Base-by-base conservation (phyloP, 2,888 invertebrate genomes). In the Tribolium freemani region DNA sequence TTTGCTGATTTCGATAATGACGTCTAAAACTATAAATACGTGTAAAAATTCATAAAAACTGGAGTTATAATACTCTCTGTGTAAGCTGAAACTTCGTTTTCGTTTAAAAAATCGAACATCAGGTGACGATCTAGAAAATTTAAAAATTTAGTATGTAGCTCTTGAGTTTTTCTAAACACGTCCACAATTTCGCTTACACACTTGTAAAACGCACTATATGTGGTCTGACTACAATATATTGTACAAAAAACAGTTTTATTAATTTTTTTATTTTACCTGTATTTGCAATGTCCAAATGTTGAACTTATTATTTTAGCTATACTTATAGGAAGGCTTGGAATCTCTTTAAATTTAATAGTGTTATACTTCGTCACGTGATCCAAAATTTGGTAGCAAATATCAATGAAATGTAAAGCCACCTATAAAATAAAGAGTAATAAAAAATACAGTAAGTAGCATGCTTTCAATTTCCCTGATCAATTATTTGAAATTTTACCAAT, bases 1-100 rank as follows among this genome's bases (percentile, higher is more conserved):
- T 75, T 87, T 86, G 3, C 89, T 88, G 48, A 90, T 88, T 73
- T 85, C 83, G 68, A 88, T 81, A 74, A 90, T 87, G 16, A 87
- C 85, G 48, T 87, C 83, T 73, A 90, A 78, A 71, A 88, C 89
- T 90, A 81, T 53, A 86, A 85, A 44, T 10, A 53, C 50, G 60
- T 48, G 9, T n/a, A 38, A 38, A 8, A 38, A 38, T 38, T 9
- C 9, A 8, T n/a, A 38, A 38, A 38, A 9, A 38, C 1, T n/a
- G n/a, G 1, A 31, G 9, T 8, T 31, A n/a, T n/a, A 31, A 75
- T 75, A 82, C 82, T 74, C 60, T 77, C 56, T 63, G 71, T 75
- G 20, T 80, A 67, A 16, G 75, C 68, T 5, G 13, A 5, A 5
- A 76, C 51, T 61, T 80, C 74, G n/a, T 69, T 69, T 56, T 73